Percentiles rank a stretch among this genome's conserved stretches.
Evolutionary conservation across 30 jellyfish, hydroid and myxozoan species (phyloP).

Genomic region (Cassiopea xamachana): DNA sequence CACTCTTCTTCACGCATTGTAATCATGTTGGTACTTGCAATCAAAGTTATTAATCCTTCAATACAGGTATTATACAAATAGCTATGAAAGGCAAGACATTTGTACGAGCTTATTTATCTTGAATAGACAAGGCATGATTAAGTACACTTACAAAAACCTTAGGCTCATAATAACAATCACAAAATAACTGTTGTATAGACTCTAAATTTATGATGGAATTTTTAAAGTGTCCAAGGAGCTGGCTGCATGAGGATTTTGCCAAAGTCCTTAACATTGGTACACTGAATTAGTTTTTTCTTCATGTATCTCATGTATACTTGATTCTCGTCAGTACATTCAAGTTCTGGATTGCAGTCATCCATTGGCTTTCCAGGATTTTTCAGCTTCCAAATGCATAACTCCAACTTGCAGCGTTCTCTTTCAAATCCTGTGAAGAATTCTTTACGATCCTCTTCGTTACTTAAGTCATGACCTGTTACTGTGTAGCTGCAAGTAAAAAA

Average conservation of each 20-base stretch:
- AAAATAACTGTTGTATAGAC: too few species aligned
- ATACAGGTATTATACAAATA: too few species aligned
- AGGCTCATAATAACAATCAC: too few species aligned
- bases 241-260: constrained; percentile 16
- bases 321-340: background rate
- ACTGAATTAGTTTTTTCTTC: background rate
- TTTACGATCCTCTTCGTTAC: constrained; percentile 1
- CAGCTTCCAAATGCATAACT: constrained; percentile 8
- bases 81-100: too few species aligned
- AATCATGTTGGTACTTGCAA: too few species aligned
- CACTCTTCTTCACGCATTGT: too few species aligned
- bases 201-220: too few species aligned
- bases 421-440: constrained; percentile 37
- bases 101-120: too few species aligned
- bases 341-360: background rate
- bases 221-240: background rate
- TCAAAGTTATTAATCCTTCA: too few species aligned
- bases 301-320: background rate
- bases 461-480: constrained; percentile 31
- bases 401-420: constrained; percentile 24
- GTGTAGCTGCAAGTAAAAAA: constrained; percentile 6
- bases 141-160: too few species aligned
- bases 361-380: background rate
- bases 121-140: too few species aligned
- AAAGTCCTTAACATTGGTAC: background rate